Base-by-base conservation (phyloP, 2,888 invertebrate genomes). In the Mimachlamys varia region DNA sequence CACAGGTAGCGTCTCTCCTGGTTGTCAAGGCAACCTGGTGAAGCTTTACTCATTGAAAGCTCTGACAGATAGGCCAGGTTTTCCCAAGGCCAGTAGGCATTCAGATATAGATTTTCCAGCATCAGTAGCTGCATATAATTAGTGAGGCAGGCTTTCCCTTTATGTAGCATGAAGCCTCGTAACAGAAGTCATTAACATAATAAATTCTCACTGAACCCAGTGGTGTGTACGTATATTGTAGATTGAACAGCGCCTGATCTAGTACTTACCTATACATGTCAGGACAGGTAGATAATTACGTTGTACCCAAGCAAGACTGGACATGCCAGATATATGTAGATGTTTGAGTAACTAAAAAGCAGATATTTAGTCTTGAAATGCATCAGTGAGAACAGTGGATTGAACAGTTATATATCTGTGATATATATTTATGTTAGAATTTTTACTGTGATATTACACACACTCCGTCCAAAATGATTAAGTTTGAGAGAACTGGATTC, bases 401-500 rank as follows among this genome's bases (percentile, higher is more conserved):
- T 58, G 88, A 88, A 53, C 44, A 87, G 50, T 27, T 89, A 50
- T 89, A 50, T 89, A 88, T 91, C 90, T 92, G 91, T 44, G 44
- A 44, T 44, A 92, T 92, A 90, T 93, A 88, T 92, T 90, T 92
- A 90, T 92, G 91, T 88, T 37, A 89, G n/a, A 55, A 55, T 44
- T 55, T 27, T 38, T 88, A 44, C 90, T 37, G 27, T 49, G 50
- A 89, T 33, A 88, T 37, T 55, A 38, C 76, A 44, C 88, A 50
- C 49, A 90, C 89, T 93, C 92, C 92, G 92, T 93, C 94, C 92
- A 94, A 91, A 92, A 95, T 95, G 95, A 95, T 95, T 87, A 95
- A 95, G 90, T 94, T 95, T 94, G 95, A 95, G 90, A 93, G 95
- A 92, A 94, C 95, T 37, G 95, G 95, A 91, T 95, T 95, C 92